Conservation (phyloP, 1,140 invertebrate genomes). For the Drepana arcuata region DNA sequence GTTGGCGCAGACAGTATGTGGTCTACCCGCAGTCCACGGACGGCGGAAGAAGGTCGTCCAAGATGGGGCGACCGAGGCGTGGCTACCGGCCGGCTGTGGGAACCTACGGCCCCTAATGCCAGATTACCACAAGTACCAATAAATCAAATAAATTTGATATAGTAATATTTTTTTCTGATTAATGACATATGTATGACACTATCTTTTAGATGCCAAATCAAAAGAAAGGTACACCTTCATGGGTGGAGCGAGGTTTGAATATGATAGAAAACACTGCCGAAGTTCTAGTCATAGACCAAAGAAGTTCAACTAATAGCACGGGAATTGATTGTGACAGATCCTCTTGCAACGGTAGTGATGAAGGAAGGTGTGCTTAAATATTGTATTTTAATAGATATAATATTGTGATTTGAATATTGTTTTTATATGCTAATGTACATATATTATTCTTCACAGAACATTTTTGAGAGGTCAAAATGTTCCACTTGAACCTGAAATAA, state of each 20-base stretch:
- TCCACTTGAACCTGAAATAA: slow-evolving; percentile 77
- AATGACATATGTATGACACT: no score
- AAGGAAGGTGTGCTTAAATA: slow-evolving; percentile 43
- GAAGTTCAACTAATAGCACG: slow-evolving; percentile 47
- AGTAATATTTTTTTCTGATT: neutral
- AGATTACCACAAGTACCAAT: slow-evolving; percentile 56
- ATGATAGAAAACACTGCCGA: slow-evolving; percentile 65
- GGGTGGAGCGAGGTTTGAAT: slow-evolving; percentile 76
- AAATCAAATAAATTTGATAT: neutral
- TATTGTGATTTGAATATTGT: slow-evolving; percentile 1
- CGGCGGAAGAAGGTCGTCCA: slow-evolving; percentile 75
- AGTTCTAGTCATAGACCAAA: slow-evolving; percentile 63
- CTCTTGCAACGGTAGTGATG: slow-evolving; percentile 58
- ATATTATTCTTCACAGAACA: slow-evolving; percentile 55
- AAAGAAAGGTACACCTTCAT: slow-evolving; percentile 71
- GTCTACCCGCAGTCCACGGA: slow-evolving; percentile 44
- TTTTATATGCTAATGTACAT: slow-evolving; percentile 10
- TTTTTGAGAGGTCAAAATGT: slow-evolving; percentile 82
- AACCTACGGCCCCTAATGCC: slow-evolving; percentile 68
- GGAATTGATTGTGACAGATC: slow-evolving; percentile 56
- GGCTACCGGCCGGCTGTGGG: slow-evolving; percentile 78
- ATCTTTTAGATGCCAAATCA: slow-evolving; percentile 69
- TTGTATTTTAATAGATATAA: neutral
- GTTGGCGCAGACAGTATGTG: slow-evolving; percentile 25
- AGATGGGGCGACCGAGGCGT: slow-evolving; percentile 79